phyloP scores from a whole-genome alignment of 2,113 vertebrate species.

The Colistium nudipinnis region DNA sequence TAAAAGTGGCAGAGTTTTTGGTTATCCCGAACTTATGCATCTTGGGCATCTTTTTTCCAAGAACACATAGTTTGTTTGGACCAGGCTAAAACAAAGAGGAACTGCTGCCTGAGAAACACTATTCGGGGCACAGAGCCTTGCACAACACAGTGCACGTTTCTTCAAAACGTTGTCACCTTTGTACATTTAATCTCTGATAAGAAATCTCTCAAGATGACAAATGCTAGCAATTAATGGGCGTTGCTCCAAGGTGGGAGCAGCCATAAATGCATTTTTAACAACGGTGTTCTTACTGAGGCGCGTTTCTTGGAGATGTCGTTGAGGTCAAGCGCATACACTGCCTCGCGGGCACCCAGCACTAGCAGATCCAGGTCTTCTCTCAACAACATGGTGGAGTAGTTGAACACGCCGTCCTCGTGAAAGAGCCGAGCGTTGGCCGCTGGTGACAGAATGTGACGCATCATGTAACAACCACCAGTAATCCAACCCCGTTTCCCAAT shows the following conservation, averaged over 20 bases:
- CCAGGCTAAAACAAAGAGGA: not conserved
- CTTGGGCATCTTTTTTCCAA: not conserved
- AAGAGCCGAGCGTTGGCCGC: conserved; percentile 70
- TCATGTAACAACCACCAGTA: not conserved
- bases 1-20: not conserved
- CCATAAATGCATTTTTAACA: not conserved
- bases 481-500: conserved; percentile 9
- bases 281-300: conserved; percentile 69
- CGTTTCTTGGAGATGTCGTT: conserved; percentile 75
- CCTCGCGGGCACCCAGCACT: conserved; percentile 81
- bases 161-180: not conserved
- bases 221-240: not conserved
- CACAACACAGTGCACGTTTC: not conserved
- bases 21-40: not conserved
- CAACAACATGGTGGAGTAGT: conserved; percentile 82
- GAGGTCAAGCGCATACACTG: conserved; percentile 82
- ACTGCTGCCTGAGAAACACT: not conserved
- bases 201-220: not conserved
- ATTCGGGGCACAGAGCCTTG: not conserved
- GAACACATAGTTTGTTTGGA: not conserved
- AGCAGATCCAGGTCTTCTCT: conserved; percentile 77
- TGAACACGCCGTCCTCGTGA: conserved; percentile 70
- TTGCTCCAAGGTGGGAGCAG: not conserved
- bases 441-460: conserved; percentile 37
- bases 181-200: conserved; percentile 16